Percentiles rank a stretch among this genome's conserved stretches.
These are phyloP conservation scores for Eupithecia vulgata DNA, from an alignment of 2,888 invertebrate species.

Conservation along the genomic window DNA sequence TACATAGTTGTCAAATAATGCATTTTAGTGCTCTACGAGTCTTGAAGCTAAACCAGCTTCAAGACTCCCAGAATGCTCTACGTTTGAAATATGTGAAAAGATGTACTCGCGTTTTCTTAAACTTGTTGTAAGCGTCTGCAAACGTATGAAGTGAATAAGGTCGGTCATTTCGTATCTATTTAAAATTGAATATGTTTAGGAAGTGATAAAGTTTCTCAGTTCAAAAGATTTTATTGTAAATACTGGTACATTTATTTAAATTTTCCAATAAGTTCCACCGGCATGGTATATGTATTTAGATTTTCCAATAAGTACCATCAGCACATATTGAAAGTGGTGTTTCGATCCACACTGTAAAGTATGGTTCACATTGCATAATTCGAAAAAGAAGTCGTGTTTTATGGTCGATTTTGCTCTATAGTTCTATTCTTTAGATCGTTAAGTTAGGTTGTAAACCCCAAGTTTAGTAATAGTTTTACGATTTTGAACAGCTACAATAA, in stretches of 20 bases:
- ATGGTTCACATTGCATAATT: constrained; percentile 27
- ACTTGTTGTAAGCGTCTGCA: neutral
- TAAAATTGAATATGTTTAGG: neutral
- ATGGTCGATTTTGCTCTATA: constrained; percentile 32
- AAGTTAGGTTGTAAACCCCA: constrained; percentile 36
- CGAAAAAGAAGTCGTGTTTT: constrained; percentile 36
- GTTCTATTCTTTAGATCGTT: constrained; percentile 39
- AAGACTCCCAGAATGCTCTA: no score
- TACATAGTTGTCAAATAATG: no score
- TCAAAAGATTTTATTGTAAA: neutral
- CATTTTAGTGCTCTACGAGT: constrained; percentile 1
- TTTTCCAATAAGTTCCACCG: neutral
- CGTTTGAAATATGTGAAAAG: constrained; percentile 48
- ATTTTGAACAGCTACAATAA: constrained; percentile 34
- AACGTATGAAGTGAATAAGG: neutral
- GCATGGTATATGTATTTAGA: no score
- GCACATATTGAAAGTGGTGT: neutral
- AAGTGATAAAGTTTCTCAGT: neutral
- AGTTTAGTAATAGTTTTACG: constrained; percentile 39
- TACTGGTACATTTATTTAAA: neutral
- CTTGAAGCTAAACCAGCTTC: no score
- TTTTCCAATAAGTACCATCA: no score
- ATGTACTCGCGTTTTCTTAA: constrained; percentile 16
- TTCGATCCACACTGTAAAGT: neutral
- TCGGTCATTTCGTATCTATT: neutral